phyloP scores from a whole-genome alignment of 2,888 invertebrate genomes.

The Parasteatoda lunata region DNA sequence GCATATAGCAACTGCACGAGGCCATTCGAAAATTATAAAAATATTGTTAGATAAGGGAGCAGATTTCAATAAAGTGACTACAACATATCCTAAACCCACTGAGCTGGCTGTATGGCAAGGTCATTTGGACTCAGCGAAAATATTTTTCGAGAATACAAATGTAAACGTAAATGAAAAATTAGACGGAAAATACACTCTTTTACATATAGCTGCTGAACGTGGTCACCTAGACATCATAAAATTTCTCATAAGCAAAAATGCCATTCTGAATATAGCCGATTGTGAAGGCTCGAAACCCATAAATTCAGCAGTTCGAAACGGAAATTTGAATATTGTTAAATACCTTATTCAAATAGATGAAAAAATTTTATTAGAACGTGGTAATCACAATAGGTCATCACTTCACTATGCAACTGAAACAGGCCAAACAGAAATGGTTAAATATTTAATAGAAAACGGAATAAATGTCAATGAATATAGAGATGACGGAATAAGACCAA shows the following conservation, averaged over 20 bases:
- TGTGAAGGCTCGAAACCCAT: background rate
- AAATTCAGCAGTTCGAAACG: background rate
- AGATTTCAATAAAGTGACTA: background rate
- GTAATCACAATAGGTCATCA: slow-evolving; percentile 82
- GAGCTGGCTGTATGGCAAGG: background rate
- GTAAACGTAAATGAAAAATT: background rate
- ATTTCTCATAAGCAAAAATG: background rate
- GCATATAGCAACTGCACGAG: background rate
- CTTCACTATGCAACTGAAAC: slow-evolving; percentile 76
- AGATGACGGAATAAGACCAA: background rate
- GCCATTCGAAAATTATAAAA: background rate
- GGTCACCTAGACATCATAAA: background rate
- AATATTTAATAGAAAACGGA: slow-evolving; percentile 17
- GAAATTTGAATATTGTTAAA: background rate
- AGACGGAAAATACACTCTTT: background rate
- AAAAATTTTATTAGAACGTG: slow-evolving; percentile 73
- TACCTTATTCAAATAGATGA: background rate
- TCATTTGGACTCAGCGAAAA: background rate
- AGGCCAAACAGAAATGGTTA: slow-evolving; percentile 17
- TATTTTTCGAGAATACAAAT: background rate
- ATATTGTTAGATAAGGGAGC: background rate
- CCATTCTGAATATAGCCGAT: background rate
- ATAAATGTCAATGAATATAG: slow-evolving; percentile 15
- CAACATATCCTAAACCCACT: background rate
- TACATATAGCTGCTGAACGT: background rate